Conservation (phyloP, 2,888 invertebrate species). For the Tenthredo scrophulariae region DNA sequence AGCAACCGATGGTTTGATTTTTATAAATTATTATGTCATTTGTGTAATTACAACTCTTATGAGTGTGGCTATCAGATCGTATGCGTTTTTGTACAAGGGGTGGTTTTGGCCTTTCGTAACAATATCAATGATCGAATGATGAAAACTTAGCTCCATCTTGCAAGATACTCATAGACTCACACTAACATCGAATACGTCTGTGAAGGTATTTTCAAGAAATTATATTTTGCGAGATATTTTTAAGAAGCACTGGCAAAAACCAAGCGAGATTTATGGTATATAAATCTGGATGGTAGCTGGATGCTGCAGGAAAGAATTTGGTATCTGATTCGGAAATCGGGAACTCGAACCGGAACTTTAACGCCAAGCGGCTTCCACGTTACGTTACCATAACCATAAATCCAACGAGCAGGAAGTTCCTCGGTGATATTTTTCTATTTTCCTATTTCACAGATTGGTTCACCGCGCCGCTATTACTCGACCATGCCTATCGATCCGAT, state of each 20-base stretch:
- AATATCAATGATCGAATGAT: too few species aligned
- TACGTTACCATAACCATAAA: slow-evolving; percentile 72
- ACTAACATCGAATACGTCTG: neutral
- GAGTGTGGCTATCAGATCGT: too few species aligned
- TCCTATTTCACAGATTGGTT: slow-evolving; percentile 64
- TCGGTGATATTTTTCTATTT: slow-evolving; percentile 57
- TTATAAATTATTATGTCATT: too few species aligned
- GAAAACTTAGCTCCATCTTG: too few species aligned
- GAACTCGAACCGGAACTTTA: slow-evolving; percentile 67
- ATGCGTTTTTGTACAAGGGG: too few species aligned
- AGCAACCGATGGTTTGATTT: too few species aligned
- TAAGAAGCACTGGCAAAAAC: slow-evolving; percentile 12
- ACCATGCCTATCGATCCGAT: slow-evolving; percentile 39
- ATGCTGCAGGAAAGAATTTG: slow-evolving; percentile 64
- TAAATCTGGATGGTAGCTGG: slow-evolving; percentile 59
- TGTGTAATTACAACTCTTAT: too few species aligned
- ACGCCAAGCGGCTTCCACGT: slow-evolving; percentile 69
- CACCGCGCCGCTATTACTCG: slow-evolving; percentile 57
- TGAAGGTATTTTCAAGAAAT: neutral
- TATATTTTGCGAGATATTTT: slow-evolving; percentile 24
- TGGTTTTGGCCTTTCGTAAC: too few species aligned
- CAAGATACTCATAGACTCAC: neutral
- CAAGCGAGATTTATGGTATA: slow-evolving; percentile 27
- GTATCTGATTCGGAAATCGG: slow-evolving; percentile 70
- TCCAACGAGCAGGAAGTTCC: slow-evolving; percentile 60